Base-by-base conservation (phyloP, 53 echinoderm and acorn worm genomes). In the Patiria pectinifera region DNA sequence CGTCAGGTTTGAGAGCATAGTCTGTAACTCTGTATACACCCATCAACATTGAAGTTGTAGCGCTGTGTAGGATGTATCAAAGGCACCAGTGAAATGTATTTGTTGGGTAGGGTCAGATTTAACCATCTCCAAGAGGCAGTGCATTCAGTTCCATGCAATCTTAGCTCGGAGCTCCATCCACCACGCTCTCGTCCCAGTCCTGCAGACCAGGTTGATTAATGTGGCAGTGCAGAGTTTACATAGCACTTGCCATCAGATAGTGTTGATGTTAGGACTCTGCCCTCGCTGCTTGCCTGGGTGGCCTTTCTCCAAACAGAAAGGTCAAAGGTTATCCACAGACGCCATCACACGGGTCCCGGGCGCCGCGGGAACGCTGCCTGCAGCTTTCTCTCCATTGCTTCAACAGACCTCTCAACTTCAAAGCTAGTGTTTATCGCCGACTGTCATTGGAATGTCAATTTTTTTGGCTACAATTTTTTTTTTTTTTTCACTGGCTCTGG, bases 201-300 rank as follows among this genome's bases (percentile, higher is more conserved):
- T 4, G 22, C 72, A 19, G 75, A 59, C 61, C 78, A 43, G 86
- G 79, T 90, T 90, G 90, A 90, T 90, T 90, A 90, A 90, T 90
- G 90, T 80, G 81, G 90, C 80, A 90, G 63, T 81, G 82, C 66
- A n/a, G 2, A 60, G 90, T 90, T 90, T 80, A 90, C 90, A 80
- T 77, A 80, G 90, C 90, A 90, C 90, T 90, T 90, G 90, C 63
- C 90, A 90, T 90, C 81, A 90, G 90, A 90, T 90, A 90, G 90
- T 81, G 80, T 81, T 88, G 88, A 90, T 80, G 80, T 66, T 90
- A 45, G 81, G 69, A 69, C 90, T 81, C 81, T 90, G 90, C 90
- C 90, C 81, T 86, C 10, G 43, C 44, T 82, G 63, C 84, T 71
- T 48, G 86, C 86, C 72, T 86, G 86, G 90, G 90, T 80, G 80